phyloP scores from a whole-genome alignment of 2,888 invertebrate genomes.

The Amblyjoppa proteus region DNA sequence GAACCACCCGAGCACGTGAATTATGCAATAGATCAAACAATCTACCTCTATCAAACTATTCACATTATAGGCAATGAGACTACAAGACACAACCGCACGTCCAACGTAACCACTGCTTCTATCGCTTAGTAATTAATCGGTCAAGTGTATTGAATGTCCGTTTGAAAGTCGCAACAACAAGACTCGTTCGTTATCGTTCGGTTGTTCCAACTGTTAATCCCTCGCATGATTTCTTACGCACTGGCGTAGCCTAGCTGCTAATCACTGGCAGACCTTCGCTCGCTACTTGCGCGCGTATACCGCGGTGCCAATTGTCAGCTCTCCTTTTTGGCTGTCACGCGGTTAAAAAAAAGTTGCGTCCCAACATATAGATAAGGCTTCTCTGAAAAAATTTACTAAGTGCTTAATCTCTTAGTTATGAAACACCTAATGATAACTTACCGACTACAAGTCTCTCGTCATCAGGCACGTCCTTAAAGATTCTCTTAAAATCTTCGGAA shows the following conservation, averaged over 20 bases:
- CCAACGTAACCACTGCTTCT: not conserved
- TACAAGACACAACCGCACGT: not conserved
- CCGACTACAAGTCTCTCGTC: slow-evolving; percentile 97
- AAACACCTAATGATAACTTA: slow-evolving; percentile 84
- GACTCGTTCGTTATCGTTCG: slow-evolving; percentile 1
- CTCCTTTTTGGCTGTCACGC: not conserved
- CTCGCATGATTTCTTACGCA: not conserved
- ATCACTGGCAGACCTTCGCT: not conserved
- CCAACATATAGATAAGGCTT: not conserved
- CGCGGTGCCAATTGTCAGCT: not conserved
- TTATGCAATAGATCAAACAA: not conserved
- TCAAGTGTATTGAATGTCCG: not conserved
- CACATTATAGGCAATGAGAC: not conserved
- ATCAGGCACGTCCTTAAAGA: slow-evolving; percentile 96
- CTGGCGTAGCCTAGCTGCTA: slow-evolving; percentile 1
- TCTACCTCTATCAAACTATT: not conserved
- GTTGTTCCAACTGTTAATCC: not conserved
- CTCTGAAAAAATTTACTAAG: not conserved
- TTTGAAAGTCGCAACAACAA: not conserved
- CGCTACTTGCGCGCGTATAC: not conserved
- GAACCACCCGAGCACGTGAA: not conserved
- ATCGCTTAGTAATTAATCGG: not conserved
- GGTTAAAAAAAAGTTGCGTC: slow-evolving; percentile 1
- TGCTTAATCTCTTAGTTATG: not conserved
- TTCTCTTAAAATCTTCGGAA: slow-evolving; percentile 95